phyloP scores from a whole-genome alignment of 1,140 invertebrate species.

The Trypoxylus dichotomus region DNA sequence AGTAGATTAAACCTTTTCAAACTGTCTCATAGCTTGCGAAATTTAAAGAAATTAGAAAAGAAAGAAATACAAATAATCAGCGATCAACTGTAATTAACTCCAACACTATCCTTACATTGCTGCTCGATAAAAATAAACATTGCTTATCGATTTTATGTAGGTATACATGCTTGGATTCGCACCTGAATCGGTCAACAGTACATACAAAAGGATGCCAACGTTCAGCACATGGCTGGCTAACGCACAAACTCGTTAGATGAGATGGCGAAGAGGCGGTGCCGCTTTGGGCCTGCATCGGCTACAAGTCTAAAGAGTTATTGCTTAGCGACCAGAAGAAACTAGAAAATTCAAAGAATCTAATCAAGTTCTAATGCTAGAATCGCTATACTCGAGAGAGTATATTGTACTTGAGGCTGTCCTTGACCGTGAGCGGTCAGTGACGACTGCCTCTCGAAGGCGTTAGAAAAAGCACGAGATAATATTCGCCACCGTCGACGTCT shows the following conservation, averaged over 20 bases:
- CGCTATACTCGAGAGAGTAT: not conserved
- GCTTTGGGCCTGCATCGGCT: not conserved
- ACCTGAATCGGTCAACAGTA: not conserved
- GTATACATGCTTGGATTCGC: not conserved
- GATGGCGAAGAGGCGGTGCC: not conserved
- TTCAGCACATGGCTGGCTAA: not conserved
- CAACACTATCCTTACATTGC: no score
- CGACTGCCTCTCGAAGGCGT: slow-evolving; percentile 4
- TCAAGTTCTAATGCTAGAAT: slow-evolving; percentile 19
- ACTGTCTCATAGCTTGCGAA: no score
- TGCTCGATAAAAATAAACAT: no score
- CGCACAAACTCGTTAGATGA: not conserved
- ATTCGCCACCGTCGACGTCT: slow-evolving; percentile 5
- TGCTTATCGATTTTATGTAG: not conserved
- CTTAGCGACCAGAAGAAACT: slow-evolving; percentile 16
- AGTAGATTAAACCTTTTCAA: no score
- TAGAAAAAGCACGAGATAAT: slow-evolving; percentile 13
- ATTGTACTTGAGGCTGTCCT: slow-evolving; percentile 17
- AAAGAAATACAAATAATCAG: no score
- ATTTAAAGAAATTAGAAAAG: no score
- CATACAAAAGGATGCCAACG: not conserved
- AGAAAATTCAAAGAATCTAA: slow-evolving; percentile 23
- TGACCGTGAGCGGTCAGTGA: slow-evolving; percentile 22
- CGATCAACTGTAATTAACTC: no score
- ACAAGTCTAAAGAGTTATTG: not conserved